Conservation (phyloP, 2,113 vertebrate species). For the Colossoma macropomum region DNA sequence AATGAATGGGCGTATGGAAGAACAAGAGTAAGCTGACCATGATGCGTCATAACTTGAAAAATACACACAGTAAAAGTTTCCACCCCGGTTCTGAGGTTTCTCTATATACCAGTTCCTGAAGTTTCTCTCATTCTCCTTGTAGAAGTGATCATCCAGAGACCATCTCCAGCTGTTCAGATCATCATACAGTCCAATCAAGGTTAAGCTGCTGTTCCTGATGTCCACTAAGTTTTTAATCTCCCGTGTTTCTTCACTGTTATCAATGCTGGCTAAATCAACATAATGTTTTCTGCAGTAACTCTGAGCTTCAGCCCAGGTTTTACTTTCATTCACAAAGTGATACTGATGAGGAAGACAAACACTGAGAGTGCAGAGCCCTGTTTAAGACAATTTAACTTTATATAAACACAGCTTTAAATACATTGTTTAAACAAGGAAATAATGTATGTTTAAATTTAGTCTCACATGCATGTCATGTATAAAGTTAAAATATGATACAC, state of each 20-base stretch:
- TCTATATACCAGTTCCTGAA: constrained; percentile 35
- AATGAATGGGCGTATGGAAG: not conserved
- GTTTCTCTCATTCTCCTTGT: not conserved
- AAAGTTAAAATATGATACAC: too few species aligned
- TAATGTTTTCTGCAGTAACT: not conserved
- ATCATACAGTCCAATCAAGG: constrained; percentile 37
- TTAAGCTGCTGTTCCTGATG: not conserved
- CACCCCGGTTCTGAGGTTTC: not conserved
- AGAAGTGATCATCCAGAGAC: constrained; percentile 35
- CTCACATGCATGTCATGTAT: too few species aligned
- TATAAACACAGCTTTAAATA: too few species aligned
- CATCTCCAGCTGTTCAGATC: too few species aligned
- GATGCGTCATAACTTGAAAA: not conserved
- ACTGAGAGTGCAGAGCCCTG: too few species aligned
- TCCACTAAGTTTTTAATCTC: not conserved
- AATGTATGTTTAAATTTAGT: too few species aligned
- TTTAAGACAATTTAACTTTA: too few species aligned
- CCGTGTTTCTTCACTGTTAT: constrained; percentile 32
- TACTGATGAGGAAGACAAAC: not conserved
- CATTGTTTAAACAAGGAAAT: too few species aligned
- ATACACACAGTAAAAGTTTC: constrained; percentile 26
- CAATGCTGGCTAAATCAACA: constrained; percentile 42
- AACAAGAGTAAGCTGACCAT: not conserved
- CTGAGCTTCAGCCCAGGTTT: not conserved
- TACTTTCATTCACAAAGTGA: not conserved